Conservation (phyloP, 2,797 vertebrate genomes). For the Propithecus perrieri region DNA sequence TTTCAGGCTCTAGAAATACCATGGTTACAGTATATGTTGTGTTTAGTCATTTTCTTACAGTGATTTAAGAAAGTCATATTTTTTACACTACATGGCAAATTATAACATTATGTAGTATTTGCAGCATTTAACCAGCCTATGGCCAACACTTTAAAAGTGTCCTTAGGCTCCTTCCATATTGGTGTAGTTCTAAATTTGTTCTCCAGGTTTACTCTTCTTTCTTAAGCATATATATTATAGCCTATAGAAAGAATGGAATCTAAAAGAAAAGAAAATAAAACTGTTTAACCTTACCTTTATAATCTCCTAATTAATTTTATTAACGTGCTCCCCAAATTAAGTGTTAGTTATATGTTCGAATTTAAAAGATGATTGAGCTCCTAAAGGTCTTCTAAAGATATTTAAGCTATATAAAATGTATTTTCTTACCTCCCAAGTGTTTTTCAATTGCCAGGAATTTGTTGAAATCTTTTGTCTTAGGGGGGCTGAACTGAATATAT, state of each 20-base stretch:
- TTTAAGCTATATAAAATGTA: neutral
- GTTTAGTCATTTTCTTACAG: constrained; percentile 31
- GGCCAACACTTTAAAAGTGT: neutral
- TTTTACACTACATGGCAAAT: neutral
- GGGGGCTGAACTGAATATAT: neutral
- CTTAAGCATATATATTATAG: neutral
- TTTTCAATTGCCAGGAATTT: constrained; percentile 17
- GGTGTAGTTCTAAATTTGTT: neutral
- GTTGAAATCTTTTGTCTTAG: constrained; percentile 25
- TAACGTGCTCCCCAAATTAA: neutral
- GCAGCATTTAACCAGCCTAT: constrained; percentile 15
- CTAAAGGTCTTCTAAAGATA: constrained; percentile 13
- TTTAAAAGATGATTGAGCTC: neutral
- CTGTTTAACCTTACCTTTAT: neutral
- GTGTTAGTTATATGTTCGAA: neutral
- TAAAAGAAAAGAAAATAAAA: constrained; percentile 24
- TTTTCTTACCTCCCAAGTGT: neutral
- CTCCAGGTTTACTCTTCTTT: neutral
- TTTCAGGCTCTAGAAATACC: constrained; percentile 43
- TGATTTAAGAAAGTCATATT: neutral
- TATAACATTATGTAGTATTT: neutral
- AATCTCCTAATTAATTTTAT: constrained; percentile 39
- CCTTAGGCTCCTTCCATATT: neutral
- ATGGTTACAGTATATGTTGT: neutral
- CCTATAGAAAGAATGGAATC: neutral